These are phyloP conservation scores for Typhlichthys eigenmanni DNA, from an alignment of 2,797 vertebrate genomes.

Conservation along the genomic window DNA sequence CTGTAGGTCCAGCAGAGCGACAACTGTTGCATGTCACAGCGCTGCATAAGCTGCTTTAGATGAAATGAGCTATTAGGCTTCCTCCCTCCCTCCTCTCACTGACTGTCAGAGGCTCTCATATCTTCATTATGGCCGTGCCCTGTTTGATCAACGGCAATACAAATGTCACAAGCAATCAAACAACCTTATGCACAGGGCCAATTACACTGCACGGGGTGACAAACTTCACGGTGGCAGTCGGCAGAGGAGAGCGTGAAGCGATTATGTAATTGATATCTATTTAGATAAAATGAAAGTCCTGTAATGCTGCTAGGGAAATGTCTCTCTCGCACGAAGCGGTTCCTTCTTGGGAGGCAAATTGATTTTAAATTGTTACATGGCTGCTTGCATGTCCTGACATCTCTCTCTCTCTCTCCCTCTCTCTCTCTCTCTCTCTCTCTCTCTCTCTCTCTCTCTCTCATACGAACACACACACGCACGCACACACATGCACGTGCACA, in stretches of 20 bases:
- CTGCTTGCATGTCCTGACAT: conserved; percentile 77
- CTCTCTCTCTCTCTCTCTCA: conserved; percentile 1
- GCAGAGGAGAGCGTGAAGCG: conserved; percentile 29
- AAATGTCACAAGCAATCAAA: conserved; percentile 51
- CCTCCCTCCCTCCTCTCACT: neutral
- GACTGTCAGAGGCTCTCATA: conserved; percentile 3
- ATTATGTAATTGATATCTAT: conserved; percentile 65
- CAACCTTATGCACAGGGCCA: conserved; percentile 31
- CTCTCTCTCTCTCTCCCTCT: neutral
- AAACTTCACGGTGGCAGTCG: conserved; percentile 44
- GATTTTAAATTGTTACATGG: conserved; percentile 82
- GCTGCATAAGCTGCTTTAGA: no score
- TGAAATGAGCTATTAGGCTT: neutral
- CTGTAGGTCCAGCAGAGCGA: no score
- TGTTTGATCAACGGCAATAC: conserved; percentile 49
- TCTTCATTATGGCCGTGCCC: conserved; percentile 37
- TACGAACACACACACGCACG: neutral
- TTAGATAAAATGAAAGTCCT: conserved; percentile 59
- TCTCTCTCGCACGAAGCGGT: conserved; percentile 48
- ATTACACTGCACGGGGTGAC: conserved; percentile 42
- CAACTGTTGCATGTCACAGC: no score
- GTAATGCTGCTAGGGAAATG: conserved; percentile 48
- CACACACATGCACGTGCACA: conserved; percentile 1
- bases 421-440: neutral
- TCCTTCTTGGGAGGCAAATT: conserved; percentile 79